Conservation (phyloP, 2,888 invertebrate genomes). For the Heliconius ismenius region DNA sequence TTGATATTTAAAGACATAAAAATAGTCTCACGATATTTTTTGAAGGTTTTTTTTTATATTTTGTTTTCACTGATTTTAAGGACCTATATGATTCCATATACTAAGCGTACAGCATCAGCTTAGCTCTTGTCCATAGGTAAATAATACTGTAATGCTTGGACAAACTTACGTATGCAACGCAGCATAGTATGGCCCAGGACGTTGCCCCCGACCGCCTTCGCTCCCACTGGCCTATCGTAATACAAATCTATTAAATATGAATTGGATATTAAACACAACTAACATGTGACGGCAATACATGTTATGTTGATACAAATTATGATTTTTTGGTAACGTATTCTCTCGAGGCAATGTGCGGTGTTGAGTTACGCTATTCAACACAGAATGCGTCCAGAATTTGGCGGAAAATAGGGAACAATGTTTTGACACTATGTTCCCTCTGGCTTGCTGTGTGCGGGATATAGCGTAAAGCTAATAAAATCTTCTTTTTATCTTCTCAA, state of each 20-base stretch:
- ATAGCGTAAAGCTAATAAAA: too few relatives aligned
- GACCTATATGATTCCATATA: neutral
- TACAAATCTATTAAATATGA: constrained; percentile 31
- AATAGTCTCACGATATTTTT: neutral
- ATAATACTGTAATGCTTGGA: constrained; percentile 33
- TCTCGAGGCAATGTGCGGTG: too few relatives aligned
- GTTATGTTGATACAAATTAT: neutral
- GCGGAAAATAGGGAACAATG: too few relatives aligned
- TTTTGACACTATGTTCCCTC: too few relatives aligned
- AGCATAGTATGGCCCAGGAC: constrained; percentile 62
- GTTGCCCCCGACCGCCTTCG: constrained; percentile 66
- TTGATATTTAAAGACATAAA: neutral
- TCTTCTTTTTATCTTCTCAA: too few relatives aligned
- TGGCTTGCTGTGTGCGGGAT: too few relatives aligned
- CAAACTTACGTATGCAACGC: constrained; percentile 72
- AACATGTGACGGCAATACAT: neutral
- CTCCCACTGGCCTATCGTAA: constrained; percentile 54
- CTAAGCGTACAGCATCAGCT: constrained; percentile 16
- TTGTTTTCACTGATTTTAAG: neutral
- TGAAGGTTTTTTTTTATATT: neutral
- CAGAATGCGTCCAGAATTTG: too few relatives aligned
- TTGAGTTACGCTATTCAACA: too few relatives aligned
- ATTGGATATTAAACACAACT: neutral
- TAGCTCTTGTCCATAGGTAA: constrained; percentile 16
- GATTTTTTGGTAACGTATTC: neutral